A percentile compares a stretch with the other conserved stretches of the same genome.
Evolutionary conservation across 1,140 invertebrate species (phyloP).

Genomic region (Anoplophora glabripennis): DNA sequence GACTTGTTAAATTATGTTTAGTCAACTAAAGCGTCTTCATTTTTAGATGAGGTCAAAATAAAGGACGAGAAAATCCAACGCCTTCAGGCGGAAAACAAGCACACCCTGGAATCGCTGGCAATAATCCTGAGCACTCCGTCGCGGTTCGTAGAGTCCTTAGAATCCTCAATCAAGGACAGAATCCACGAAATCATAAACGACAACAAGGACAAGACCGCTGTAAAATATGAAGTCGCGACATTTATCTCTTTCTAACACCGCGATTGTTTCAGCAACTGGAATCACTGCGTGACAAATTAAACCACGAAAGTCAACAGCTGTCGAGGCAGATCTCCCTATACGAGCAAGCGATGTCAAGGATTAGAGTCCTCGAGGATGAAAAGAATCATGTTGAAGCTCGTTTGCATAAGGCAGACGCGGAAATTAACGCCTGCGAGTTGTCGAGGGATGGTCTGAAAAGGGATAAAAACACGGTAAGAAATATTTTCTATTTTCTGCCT

Average conservation of each 20-base stretch:
- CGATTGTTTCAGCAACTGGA: slow-evolving; percentile 62
- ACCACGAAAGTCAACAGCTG: slow-evolving; percentile 59
- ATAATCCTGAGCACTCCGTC: slow-evolving; percentile 65
- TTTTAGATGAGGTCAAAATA: slow-evolving; percentile 64
- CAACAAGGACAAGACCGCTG: slow-evolving; percentile 70
- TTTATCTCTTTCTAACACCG: neutral
- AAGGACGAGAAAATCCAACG: slow-evolving; percentile 67
- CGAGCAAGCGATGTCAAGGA: slow-evolving; percentile 59
- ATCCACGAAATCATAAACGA: slow-evolving; percentile 71
- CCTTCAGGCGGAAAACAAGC: slow-evolving; percentile 62
- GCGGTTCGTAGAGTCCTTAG: slow-evolving; percentile 70
- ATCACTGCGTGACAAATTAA: slow-evolving; percentile 65
- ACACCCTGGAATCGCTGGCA: slow-evolving; percentile 64
- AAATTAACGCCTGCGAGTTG: slow-evolving; percentile 63
- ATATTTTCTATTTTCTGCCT: too few relatives aligned
- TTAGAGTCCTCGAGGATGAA: slow-evolving; percentile 67
- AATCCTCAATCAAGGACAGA: slow-evolving; percentile 72
- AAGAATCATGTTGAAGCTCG: slow-evolving; percentile 63
- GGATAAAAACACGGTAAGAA: slow-evolving; percentile 62
- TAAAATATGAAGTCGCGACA: slow-evolving; percentile 45
- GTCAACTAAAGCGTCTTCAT: neutral
- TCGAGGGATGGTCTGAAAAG: slow-evolving; percentile 62
- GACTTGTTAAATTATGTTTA: too few relatives aligned
- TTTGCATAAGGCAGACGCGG: slow-evolving; percentile 69
- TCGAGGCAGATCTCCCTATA: slow-evolving; percentile 62